These are phyloP conservation scores for Spodoptera exigua DNA, from an alignment of 2,888 invertebrate genomes.

Conservation along the genomic window DNA sequence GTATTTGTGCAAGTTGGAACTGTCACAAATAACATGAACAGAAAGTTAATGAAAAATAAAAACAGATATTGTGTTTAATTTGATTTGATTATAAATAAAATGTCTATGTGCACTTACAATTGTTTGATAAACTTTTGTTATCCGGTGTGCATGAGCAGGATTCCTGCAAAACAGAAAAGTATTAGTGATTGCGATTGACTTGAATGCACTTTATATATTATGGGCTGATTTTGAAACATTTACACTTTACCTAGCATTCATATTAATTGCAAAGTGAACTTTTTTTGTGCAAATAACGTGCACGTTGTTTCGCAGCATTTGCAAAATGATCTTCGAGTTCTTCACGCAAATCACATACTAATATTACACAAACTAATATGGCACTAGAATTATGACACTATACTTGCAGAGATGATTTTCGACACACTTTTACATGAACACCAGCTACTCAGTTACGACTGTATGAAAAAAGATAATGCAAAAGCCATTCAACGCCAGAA, in stretches of 20 bases:
- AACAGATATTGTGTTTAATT: neutral
- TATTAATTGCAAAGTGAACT: conserved; percentile 38
- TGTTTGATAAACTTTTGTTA: conserved; percentile 49
- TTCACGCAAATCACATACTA: conserved; percentile 9
- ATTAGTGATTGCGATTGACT: conserved; percentile 6
- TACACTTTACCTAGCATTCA: conserved; percentile 46
- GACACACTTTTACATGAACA: conserved; percentile 6
- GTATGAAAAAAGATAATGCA: too few relatives aligned
- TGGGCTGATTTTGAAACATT: conserved; percentile 13
- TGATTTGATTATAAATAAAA: neutral
- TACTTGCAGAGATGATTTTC: neutral
- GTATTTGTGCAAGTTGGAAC: neutral
- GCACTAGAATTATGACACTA: neutral
- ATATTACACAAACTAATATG: conserved; percentile 14
- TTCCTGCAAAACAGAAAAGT: conserved; percentile 52
- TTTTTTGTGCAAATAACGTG: conserved; percentile 25
- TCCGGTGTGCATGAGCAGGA: conserved; percentile 65
- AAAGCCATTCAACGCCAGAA: neutral
- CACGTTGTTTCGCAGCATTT: conserved; percentile 29
- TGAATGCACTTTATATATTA: too few relatives aligned
- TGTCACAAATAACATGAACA: neutral
- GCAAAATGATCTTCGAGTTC: conserved; percentile 2
- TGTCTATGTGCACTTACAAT: conserved; percentile 41
- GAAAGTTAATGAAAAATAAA: neutral
- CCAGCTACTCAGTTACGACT: too few relatives aligned